Evolutionary conservation across 2,888 invertebrate species (phyloP), one percentile per base, ranked within the genome.

Genomic region (Vanessa cardui): DNA sequence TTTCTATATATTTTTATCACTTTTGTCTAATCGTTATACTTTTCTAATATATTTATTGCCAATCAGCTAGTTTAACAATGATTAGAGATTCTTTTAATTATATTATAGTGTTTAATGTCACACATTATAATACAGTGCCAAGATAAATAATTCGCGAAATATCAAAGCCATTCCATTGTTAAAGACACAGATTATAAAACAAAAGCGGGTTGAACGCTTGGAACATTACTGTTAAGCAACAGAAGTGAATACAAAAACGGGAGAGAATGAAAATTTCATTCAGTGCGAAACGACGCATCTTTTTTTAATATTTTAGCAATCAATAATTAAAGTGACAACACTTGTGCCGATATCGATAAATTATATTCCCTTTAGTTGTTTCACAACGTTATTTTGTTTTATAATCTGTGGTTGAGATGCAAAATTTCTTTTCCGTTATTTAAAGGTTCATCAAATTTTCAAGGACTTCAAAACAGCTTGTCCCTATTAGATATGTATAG

Each of bases 31-130:
- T 49, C 58, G 52, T 67, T 60, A 65, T 64, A 69, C 47, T 80
- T 84, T 85, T 81, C 78, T 84, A 84, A 83, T 84, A 86, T 83
- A 85, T 79, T 90, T 89, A 90, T 89, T 88, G 88, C 90, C 90
- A 87, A 87, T 87, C 85, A 85, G 84, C 88, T 88, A 87, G 78
- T 77, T 74, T 80, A 88, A 88, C 85, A 87, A 83, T 78, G 79
- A 82, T 84, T 84, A 83, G 82, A 82, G 76, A 77, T 77, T 78
- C 77, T 77, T 78, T 74, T 76, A 74, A 76, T 76, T 78, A 76
- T 75, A 75, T 78, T 76, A 74, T 81, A 78, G 80, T 76, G 33
- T 56, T 56, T 56, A 56, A 56, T 39, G 39, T 56, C 16, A 56
- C 39, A 56, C 56, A n/a, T 39, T n/a, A 33, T 26, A 8, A 56